Base-by-base conservation (phyloP, 2,797 vertebrate species). In the Cuniculus paca region DNA sequence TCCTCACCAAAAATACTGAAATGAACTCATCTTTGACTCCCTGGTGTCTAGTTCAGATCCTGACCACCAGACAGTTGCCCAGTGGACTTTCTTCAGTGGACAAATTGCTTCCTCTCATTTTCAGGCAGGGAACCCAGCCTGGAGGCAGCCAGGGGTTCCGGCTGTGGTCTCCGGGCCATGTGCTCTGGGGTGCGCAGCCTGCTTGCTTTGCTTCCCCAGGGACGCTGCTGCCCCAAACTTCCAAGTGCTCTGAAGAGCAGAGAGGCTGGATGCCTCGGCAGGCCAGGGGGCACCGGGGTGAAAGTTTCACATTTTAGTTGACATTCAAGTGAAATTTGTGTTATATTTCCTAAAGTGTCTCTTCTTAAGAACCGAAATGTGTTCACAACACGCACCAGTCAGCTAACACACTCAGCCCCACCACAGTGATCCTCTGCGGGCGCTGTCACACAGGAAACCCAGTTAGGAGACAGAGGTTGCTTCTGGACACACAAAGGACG, bases 281-380 rank as follows among this genome's bases (percentile, higher is more conserved):
- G 5, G 5, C 17, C 42, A 0, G 0, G 48, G 28, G 48, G 20
- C 54, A 52, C 60, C 88, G 20, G 61, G 11, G 58, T n/a, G 12
- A 50, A 93, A 77, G 17, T 85, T 85, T 81, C 60, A 20, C 7
- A 22, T 70, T 88, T 92, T 56, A 92, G 36, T 70, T 79, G 68
- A 70, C 28, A n/a, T n/a, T 79, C 22, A 14, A 8, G 48, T 48
- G 19, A 39, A 28, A 72, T 56, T 34, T 74, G 45, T 45, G n/a
- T 85, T 39, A 61, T 19, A 14, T 6, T 39, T 11, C 11, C 74
- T 80, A 58, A 58, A 80, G 58, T 34, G 5, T 65, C 39, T 8
- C 39, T 65, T 79, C 72, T 50, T 11, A 60, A 90, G 54, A 79
- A 70, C 13, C 39, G 52, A 96, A 89, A 36, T 6, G 22, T 14